phyloP scores from a whole-genome alignment of 2,113 vertebrate genomes.

The Myotis yumanensis region DNA sequence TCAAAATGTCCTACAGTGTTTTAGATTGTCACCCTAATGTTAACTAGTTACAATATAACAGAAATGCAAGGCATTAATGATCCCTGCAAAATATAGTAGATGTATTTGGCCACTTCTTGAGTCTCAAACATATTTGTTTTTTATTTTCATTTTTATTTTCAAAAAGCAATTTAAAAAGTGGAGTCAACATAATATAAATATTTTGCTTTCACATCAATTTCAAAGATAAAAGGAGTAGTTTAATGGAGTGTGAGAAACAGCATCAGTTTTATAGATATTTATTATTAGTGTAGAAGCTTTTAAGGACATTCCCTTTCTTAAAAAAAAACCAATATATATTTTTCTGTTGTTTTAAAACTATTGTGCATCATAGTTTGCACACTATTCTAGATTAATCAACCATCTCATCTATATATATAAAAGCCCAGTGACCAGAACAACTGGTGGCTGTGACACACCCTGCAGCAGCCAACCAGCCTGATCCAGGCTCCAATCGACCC shows the following conservation, averaged over 20 bases:
- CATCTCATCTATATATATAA: neutral
- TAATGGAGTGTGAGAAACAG: conserved; percentile 59
- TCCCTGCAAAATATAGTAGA: conserved; percentile 30
- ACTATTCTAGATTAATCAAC: neutral
- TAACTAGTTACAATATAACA: neutral
- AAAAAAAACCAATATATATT: neutral
- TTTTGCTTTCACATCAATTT: conserved; percentile 65
- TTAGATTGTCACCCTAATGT: neutral
- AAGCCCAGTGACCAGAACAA: too few relatives aligned
- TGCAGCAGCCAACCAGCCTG: too few relatives aligned
- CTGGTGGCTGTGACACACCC: too few relatives aligned
- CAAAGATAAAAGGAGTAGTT: conserved; percentile 46
- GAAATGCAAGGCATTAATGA: conserved; percentile 43
- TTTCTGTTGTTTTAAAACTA: conserved; percentile 13
- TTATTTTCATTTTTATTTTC: conserved; percentile 50
- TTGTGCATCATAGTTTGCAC: neutral
- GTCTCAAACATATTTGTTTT: conserved; percentile 52
- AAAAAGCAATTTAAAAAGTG: conserved; percentile 63
- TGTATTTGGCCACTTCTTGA: conserved; percentile 15
- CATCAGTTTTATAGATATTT: conserved; percentile 36
- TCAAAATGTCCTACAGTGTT: neutral
- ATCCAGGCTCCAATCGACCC: too few relatives aligned
- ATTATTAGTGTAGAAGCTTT: conserved; percentile 43
- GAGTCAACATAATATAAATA: conserved; percentile 61
- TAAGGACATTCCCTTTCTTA: conserved; percentile 1